These are phyloP conservation scores for Cygnus olor DNA, from an alignment of 2,797 vertebrate genomes.

Conservation along the genomic window DNA sequence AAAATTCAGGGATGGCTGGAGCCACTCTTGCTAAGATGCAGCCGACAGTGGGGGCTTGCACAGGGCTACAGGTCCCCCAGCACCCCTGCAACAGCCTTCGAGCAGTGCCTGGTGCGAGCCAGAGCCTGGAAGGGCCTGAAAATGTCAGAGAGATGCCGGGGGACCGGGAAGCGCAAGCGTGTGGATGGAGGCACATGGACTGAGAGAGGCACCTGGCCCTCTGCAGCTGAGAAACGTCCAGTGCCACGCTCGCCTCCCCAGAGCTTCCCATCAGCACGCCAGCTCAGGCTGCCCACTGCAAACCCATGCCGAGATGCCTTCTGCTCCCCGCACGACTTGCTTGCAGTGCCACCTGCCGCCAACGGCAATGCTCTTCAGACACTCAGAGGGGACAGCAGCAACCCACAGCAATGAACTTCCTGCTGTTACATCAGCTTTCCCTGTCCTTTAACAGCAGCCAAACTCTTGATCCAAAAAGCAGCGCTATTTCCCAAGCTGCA, in stretches of 20 bases:
- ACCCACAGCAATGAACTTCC: not conserved
- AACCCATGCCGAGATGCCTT: not conserved
- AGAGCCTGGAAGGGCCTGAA: not conserved
- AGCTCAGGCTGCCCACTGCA: not conserved
- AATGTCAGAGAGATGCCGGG: accelerated
- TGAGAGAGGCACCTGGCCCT: accelerated
- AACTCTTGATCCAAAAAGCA: slow-evolving; percentile 2
- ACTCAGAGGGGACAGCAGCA: not conserved
- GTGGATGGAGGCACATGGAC: accelerated
- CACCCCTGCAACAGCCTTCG: not conserved
- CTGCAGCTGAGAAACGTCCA: not conserved
- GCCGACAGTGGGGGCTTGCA: accelerated
- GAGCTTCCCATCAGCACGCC: not conserved
- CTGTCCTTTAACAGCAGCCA: slow-evolving; percentile 39
- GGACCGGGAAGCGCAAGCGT: not conserved
- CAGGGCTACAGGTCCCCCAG: not conserved
- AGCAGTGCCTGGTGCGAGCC: not conserved
- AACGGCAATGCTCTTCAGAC: not conserved
- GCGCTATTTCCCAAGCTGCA: slow-evolving; percentile 25
- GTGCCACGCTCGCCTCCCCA: not conserved
- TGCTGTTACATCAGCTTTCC: not conserved
- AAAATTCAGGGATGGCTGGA: not conserved
- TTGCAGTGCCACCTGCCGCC: slow-evolving; percentile 73
- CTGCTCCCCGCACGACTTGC: slow-evolving; percentile 37
- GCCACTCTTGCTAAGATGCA: not conserved